These are phyloP conservation scores for Sarcophaga subvicina DNA, from an alignment of 2,888 invertebrate genomes.

Conservation along the genomic window DNA sequence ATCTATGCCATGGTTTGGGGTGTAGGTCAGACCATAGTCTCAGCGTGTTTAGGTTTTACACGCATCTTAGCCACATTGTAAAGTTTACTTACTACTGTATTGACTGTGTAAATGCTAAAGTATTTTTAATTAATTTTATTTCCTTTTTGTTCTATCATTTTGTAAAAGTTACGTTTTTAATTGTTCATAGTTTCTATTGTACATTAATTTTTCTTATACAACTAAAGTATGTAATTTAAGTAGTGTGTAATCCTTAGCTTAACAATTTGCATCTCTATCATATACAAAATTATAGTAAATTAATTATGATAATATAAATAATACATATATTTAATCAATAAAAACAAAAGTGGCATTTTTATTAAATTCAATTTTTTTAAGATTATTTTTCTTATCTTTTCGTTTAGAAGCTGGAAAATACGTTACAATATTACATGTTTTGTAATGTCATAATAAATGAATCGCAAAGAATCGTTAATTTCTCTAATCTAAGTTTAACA, in stretches of 20 bases:
- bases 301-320: conserved; percentile 18
- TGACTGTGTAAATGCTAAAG: conserved; percentile 24
- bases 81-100: conserved; percentile 72
- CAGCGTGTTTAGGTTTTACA: conserved; percentile 95
- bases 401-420: too few relatives aligned
- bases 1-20: conserved; percentile 97
- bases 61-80: conserved; percentile 95
- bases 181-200: conserved; percentile 20
- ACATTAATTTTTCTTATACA: conserved; percentile 22
- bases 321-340: conserved; percentile 7
- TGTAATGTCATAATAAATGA: too few relatives aligned
- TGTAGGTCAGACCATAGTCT: conserved; percentile 94
- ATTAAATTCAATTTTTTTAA: too few relatives aligned
- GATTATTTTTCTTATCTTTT: too few relatives aligned
- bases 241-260: conserved; percentile 36
- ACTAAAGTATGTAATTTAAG: conserved; percentile 16
- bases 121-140: background rate
- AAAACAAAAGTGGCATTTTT: too few relatives aligned
- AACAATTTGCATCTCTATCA: conserved; percentile 34
- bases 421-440: too few relatives aligned
- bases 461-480: too few relatives aligned
- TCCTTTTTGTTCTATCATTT: background rate
- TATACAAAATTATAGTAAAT: conserved; percentile 28
- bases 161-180: conserved; percentile 25
- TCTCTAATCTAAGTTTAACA: too few relatives aligned